Evolutionary conservation across 2,797 vertebrate species (phyloP), one percentile per base, ranked within the genome.

Genomic region (Staurois parvus): DNA sequence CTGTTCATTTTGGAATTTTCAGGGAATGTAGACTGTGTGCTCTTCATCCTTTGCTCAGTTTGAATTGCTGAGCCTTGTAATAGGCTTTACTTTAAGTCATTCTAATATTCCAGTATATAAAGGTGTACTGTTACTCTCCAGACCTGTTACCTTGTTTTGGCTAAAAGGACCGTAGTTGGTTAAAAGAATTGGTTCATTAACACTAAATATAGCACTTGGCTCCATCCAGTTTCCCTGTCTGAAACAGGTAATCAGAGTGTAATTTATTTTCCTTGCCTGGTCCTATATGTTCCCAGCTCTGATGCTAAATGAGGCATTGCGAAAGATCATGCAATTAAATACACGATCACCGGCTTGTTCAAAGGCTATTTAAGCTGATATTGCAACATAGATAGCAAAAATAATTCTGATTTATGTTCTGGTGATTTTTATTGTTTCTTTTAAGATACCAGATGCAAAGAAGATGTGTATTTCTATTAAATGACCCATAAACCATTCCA

Each of bases 231-330:
- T 72, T 34, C 4, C 85, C 21, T 34, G 19, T 87, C 88, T 81
- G 26, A 52, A 73, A 29, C 17, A 52, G 15, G 70, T 64, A 85
- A 80, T 85, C 77, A 74, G 42, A 28, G 21, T n/a, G 9, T 40
- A 66, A 56, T 80, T 74, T 74, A 85, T 74, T 79, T 62, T 56
- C 32, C 34, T 52, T 80, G 30, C 29, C 24, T 52, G 15, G 40
- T 37, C 19, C 70, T 34, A 37, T 26, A 29, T 52, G 32, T 80
- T 80, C 74, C 70, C 70, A 80, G 59, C 28, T 72, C n/a, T n/a
- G 30, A 37, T 17, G 70, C 77, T 85, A 79, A 85, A 80, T 85
- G 84, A 75, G 84, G 28, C 84, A 17, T 80, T 74, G 32, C 76
- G 37, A 56, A 80, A 80, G 26, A 80, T 80, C 77, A 28, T 79